These are phyloP conservation scores for Danaus melanippus DNA, from an alignment of 1,140 invertebrate species.

Conservation along the genomic window DNA sequence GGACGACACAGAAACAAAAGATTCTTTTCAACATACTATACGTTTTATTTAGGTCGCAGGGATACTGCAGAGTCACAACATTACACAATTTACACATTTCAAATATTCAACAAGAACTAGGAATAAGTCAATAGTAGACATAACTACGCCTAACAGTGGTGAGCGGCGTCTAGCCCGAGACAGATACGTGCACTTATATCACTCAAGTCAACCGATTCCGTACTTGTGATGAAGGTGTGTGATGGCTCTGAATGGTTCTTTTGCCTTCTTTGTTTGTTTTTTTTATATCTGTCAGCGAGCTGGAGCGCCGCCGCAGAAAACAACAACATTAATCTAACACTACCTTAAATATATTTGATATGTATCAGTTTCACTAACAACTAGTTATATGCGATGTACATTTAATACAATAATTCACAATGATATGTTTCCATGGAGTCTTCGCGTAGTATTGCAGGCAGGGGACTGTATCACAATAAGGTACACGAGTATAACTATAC, in stretches of 20 bases:
- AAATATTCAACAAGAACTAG: slow-evolving; percentile 70
- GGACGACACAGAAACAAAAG: slow-evolving; percentile 19
- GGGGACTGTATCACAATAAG: slow-evolving; percentile 33
- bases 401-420: slow-evolving; percentile 35
- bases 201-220: no score
- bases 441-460: slow-evolving; percentile 32
- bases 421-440: slow-evolving; percentile 45
- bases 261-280: no score
- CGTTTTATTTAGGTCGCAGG: slow-evolving; percentile 55
- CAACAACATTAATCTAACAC: slow-evolving; percentile 58
- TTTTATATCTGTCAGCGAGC: no score
- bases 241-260: no score
- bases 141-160: slow-evolving; percentile 65
- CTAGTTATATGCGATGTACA: slow-evolving; percentile 25
- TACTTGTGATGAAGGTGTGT: no score
- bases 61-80: slow-evolving; percentile 51
- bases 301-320: slow-evolving; percentile 26
- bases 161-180: slow-evolving; percentile 13
- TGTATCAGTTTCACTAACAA: slow-evolving; percentile 41
- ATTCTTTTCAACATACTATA: slow-evolving; percentile 58
- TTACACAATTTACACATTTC: slow-evolving; percentile 65
- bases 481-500: slow-evolving; percentile 29
- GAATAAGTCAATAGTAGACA: slow-evolving; percentile 63
- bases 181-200: neutral
- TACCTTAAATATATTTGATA: slow-evolving; percentile 58